Base-by-base conservation (phyloP, 53 echinoderm and acorn worm species). In the Glandiceps talaboti region DNA sequence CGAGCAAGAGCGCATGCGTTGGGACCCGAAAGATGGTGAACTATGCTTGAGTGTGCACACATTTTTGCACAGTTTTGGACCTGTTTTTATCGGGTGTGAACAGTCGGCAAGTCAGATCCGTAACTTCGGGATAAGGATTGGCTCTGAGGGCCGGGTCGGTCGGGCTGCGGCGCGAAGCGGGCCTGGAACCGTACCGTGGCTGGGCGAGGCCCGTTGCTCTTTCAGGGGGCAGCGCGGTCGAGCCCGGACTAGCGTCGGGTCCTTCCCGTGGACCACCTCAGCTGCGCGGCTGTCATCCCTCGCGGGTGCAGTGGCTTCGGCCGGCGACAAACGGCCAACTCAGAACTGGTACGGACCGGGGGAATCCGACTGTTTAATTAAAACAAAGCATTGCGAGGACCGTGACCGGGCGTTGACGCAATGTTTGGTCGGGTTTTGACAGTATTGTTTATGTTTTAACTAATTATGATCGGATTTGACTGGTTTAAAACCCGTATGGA, bases 361-460 rank as follows among this genome's bases (percentile, higher is more conserved):
- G 89, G 92, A 90, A 92, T 88, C 90, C 88, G 93, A 90, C 93
- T 90, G 90, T 93, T 83, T 87, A 92, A 92, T 92, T 89, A 92
- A 92, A 92, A 92, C 92, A 92, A 84, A 92, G 92, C 92, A 92
- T 92, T 87, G 92, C 86, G 81, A 85, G 74, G 81, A 80, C 86
- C 86, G 86, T 76, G 76, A 28, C 86, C 86, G 76, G 86, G 86
- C 86, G 81, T 74, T 85, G 86, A 85, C 85, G 85, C 85, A 89
- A 89, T 91, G 92, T 91, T n/a, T n/a, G n/a, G n/a, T n/a, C n/a
- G n/a, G n/a, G n/a, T n/a, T n/a, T n/a, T n/a, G n/a, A n/a, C n/a
- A n/a, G n/a, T n/a, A n/a, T n/a, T n/a, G n/a, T n/a, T n/a, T n/a
- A n/a, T n/a, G n/a, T n/a, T n/a, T n/a, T n/a, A n/a, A n/a, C n/a